Conservation (phyloP, 1,140 invertebrate genomes). For the Tetramorium simillimum region DNA sequence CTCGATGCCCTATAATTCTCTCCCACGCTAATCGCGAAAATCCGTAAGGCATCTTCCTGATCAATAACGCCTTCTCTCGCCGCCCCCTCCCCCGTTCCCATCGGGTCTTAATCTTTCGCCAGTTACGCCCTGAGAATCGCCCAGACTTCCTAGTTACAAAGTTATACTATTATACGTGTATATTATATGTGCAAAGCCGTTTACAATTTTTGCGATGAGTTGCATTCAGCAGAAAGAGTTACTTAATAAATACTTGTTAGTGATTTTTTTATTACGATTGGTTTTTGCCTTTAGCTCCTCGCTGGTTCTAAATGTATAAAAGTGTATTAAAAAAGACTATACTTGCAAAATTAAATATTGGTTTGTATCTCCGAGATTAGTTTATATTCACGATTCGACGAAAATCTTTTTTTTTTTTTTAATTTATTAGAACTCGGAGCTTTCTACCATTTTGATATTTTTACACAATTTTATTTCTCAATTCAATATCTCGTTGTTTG, state of each 20-base stretch:
- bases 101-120: not conserved
- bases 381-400: not conserved
- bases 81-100: not conserved
- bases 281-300: not conserved
- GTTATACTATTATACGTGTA: not conserved
- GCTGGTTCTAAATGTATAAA: not conserved
- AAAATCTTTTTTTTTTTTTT: not conserved
- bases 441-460: not conserved
- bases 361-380: not conserved
- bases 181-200: not conserved
- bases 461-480: not conserved
- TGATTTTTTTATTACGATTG: not conserved
- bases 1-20: constrained; percentile 61
- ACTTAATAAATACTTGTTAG: no score
- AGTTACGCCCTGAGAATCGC: not conserved
- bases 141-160: constrained; percentile 20
- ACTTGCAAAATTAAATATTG: not conserved
- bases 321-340: no score
- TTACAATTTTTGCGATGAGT: not conserved
- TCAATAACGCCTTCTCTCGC: not conserved
- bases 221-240: not conserved
- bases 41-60: constrained; percentile 38
- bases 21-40: constrained; percentile 41
- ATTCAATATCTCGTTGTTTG: not conserved
- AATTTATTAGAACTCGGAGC: not conserved